These are phyloP conservation scores for Zelleria hepariella DNA, from an alignment of 2,888 invertebrate genomes.

Conservation along the genomic window DNA sequence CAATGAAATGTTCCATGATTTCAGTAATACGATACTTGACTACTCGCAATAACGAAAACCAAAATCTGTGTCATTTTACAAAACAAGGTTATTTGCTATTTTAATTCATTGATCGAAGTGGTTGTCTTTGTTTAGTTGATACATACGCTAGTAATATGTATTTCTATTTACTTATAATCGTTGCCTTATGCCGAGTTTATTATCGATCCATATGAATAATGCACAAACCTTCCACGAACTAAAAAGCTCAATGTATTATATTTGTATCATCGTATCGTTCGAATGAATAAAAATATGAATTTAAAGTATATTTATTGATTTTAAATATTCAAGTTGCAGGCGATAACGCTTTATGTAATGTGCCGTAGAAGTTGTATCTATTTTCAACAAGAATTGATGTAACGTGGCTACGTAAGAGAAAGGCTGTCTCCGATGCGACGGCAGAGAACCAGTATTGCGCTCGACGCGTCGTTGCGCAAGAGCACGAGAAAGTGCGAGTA, in stretches of 20 bases:
- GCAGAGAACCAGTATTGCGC: slow-evolving; percentile 54
- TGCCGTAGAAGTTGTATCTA: not conserved
- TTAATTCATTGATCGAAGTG: not conserved
- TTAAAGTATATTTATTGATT: too few relatives aligned
- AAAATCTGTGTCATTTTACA: not conserved
- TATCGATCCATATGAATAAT: not conserved
- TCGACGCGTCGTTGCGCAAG: slow-evolving; percentile 55
- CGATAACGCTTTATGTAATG: not conserved
- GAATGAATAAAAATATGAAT: not conserved
- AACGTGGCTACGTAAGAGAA: slow-evolving; percentile 16
- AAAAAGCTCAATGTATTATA: too few relatives aligned
- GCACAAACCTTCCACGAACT: not conserved
- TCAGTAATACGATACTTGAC: slow-evolving; percentile 23
- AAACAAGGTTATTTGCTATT: not conserved
- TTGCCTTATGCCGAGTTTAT: not conserved
- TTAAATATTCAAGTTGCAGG: not conserved
- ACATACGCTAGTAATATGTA: not conserved
- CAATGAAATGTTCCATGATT: slow-evolving; percentile 48
- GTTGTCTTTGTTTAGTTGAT: not conserved
- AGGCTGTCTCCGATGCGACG: slow-evolving; percentile 45
- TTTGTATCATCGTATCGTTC: not conserved
- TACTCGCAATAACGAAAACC: not conserved
- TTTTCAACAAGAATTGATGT: not conserved
- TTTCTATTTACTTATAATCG: too few relatives aligned
- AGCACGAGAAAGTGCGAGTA: slow-evolving; percentile 70